phyloP scores from a whole-genome alignment of 2,888 invertebrate species.

The Pedicia rivosa region DNA sequence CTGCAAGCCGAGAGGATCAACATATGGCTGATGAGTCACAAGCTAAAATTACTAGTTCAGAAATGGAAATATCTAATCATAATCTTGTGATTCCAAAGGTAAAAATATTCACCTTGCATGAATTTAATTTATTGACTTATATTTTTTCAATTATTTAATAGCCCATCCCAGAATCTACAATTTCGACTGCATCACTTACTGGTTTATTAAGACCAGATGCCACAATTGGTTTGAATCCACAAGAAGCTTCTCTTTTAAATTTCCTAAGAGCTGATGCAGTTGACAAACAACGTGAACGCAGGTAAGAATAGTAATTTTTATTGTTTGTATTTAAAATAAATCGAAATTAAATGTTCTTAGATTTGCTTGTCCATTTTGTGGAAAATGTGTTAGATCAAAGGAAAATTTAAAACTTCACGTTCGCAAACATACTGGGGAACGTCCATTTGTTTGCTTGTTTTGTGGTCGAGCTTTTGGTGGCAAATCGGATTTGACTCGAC shows the following conservation, averaged over 20 bases:
- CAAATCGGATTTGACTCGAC: slow-evolving; percentile 73
- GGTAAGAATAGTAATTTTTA: slow-evolving; percentile 16
- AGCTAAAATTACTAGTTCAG: slow-evolving; percentile 25
- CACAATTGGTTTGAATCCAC: slow-evolving; percentile 31
- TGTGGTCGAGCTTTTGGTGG: slow-evolving; percentile 80
- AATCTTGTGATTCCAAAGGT: no score
- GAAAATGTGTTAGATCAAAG: slow-evolving; percentile 76
- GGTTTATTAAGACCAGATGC: slow-evolving; percentile 38
- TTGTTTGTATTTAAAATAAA: neutral
- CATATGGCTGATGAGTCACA: slow-evolving; percentile 7
- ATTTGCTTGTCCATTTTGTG: slow-evolving; percentile 79
- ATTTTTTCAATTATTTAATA: no score
- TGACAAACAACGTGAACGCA: slow-evolving; percentile 48
- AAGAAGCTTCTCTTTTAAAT: slow-evolving; percentile 43
- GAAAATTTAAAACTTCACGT: slow-evolving; percentile 79
- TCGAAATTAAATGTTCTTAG: no score
- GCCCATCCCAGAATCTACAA: slow-evolving; percentile 13
- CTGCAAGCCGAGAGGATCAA: slow-evolving; percentile 33
- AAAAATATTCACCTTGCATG: no score
- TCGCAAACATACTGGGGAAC: slow-evolving; percentile 70
- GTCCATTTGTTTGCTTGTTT: slow-evolving; percentile 81
- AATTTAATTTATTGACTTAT: slow-evolving; percentile 26
- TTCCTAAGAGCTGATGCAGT: slow-evolving; percentile 45
- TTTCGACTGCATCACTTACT: slow-evolving; percentile 21
- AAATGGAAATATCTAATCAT: slow-evolving; percentile 11